Evolutionary conservation across 2,888 invertebrate genomes (phyloP).

Genomic region (Megamerina dolium): DNA sequence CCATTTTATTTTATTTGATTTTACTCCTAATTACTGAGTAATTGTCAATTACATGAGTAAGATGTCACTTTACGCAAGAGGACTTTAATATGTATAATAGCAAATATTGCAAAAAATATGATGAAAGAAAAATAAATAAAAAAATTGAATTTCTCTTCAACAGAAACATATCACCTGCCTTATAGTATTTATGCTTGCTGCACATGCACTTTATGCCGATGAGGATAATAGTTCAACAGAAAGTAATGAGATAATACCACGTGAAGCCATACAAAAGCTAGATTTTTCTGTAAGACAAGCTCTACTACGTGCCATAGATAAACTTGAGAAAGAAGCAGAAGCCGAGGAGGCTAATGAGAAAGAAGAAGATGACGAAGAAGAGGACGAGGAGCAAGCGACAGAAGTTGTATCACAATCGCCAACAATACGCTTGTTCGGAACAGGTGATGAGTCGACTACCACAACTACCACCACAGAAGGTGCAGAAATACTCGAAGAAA

Average conservation of each 20-base stretch:
- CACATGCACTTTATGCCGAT: conserved; percentile 17
- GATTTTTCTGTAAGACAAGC: conserved; percentile 72
- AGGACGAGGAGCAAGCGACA: conserved; percentile 23
- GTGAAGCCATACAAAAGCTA: conserved; percentile 52
- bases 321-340: conserved; percentile 61
- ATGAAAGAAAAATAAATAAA: too few relatives aligned
- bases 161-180: conserved; percentile 31
- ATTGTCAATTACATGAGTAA: too few relatives aligned
- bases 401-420: conserved; percentile 5
- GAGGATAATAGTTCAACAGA: conserved; percentile 40
- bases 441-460: neutral
- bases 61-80: too few relatives aligned
- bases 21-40: too few relatives aligned
- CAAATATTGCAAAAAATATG: too few relatives aligned
- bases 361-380: conserved; percentile 19
- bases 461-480: conserved; percentile 31
- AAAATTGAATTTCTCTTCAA: conserved; percentile 4
- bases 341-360: conserved; percentile 36
- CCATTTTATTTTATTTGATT: too few relatives aligned
- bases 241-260: conserved; percentile 52
- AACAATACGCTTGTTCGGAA: neutral
- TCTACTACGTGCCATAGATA: conserved; percentile 67
- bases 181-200: conserved; percentile 27
- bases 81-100: too few relatives aligned
- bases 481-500: conserved; percentile 51